phyloP scores from a whole-genome alignment of 2,113 vertebrate genomes.

The Hippocampus zosterae region DNA sequence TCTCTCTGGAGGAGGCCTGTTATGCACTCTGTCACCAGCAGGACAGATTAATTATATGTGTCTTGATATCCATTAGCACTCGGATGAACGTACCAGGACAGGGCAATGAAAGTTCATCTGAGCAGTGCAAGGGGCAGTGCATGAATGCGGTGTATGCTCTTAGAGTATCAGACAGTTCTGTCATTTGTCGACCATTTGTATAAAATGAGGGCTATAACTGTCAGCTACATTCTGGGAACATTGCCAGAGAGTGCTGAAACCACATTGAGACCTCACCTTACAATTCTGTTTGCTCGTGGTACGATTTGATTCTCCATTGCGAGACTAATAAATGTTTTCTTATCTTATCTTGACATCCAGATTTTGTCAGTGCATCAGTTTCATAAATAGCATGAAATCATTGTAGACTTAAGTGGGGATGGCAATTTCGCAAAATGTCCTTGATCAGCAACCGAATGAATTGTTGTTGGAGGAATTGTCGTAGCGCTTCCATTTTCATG shows the following conservation, averaged over 20 bases:
- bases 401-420: no score
- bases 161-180: conserved; percentile 1
- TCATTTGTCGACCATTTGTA: conserved; percentile 8
- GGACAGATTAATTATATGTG: conserved; percentile 65
- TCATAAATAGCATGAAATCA: no score
- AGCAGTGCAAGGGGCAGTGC: conserved; percentile 30
- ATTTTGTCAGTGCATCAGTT: no score
- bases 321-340: no score
- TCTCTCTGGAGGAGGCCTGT: conserved; percentile 33
- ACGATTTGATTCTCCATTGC: no score
- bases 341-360: no score
- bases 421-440: no score
- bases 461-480: no score
- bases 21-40: conserved; percentile 44
- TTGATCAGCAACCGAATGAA: no score
- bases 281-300: neutral
- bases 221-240: conserved; percentile 34
- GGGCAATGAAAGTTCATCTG: conserved; percentile 60
- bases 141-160: conserved; percentile 7
- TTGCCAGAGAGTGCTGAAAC: neutral
- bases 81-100: conserved; percentile 56
- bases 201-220: conserved; percentile 13
- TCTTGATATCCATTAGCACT: conserved; percentile 57
- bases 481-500: no score
- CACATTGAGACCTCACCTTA: neutral